Conservation (phyloP, 2,888 invertebrate species). For the Stramonita haemastoma region DNA sequence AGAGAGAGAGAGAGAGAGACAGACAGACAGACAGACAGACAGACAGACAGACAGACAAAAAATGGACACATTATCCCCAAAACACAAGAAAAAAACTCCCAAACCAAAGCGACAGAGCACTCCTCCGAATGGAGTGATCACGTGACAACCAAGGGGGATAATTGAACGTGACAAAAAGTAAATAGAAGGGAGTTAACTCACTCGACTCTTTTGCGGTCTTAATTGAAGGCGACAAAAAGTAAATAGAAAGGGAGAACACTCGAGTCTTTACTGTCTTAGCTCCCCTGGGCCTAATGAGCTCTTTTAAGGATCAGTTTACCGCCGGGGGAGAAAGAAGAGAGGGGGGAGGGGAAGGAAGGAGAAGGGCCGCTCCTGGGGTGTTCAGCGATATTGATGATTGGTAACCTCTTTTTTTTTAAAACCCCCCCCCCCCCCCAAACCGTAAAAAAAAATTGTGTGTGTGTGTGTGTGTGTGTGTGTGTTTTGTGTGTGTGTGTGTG, state of each 20-base stretch:
- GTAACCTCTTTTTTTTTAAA: constrained; percentile 15
- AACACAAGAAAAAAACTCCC: not conserved
- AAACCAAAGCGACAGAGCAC: not conserved
- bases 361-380: not conserved
- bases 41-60: not conserved
- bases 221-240: constrained; percentile 31
- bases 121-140: not conserved
- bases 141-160: not conserved
- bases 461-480: too few relatives aligned
- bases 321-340: not conserved
- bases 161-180: constrained; percentile 25
- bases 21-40: not conserved
- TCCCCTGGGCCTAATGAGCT: constrained; percentile 29
- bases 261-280: constrained; percentile 34
- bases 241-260: not conserved
- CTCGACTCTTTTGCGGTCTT: not conserved
- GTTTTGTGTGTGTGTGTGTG: too few relatives aligned
- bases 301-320: constrained; percentile 20
- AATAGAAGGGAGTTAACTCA: not conserved
- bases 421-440: too few relatives aligned
- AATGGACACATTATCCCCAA: too few relatives aligned
- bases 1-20: not conserved
- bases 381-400: constrained; percentile 24
- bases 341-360: too few relatives aligned
- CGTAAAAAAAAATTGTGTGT: too few relatives aligned